These are phyloP conservation scores for Platycheirus albimanus DNA, from an alignment of 2,888 invertebrate genomes.

Conservation along the genomic window DNA sequence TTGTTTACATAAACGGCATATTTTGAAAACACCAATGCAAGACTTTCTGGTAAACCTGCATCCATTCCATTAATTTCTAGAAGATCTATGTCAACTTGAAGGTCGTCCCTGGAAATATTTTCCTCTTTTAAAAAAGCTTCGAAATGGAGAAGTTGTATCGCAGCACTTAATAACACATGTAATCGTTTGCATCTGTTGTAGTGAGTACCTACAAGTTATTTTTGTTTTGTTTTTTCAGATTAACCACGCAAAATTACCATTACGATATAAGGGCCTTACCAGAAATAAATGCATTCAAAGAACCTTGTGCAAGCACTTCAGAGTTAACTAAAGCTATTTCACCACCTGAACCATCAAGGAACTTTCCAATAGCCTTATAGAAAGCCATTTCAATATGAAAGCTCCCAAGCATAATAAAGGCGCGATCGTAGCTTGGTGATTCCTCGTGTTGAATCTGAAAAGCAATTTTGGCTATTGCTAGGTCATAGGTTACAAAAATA, in stretches of 20 bases:
- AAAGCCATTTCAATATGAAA: conserved; percentile 11
- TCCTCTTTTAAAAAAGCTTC: conserved; percentile 2
- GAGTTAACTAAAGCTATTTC: neutral
- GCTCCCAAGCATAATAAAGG: neutral
- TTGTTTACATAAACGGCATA: neutral
- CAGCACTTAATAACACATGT: conserved; percentile 31
- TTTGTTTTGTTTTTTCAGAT: too few relatives aligned
- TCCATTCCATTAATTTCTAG: neutral
- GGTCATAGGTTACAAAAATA: conserved; percentile 23
- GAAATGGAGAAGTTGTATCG: conserved; percentile 25
- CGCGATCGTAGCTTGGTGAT: neutral
- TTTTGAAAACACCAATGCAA: neutral
- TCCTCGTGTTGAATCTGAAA: conserved; percentile 27
- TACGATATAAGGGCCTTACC: neutral
- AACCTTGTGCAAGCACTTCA: neutral
- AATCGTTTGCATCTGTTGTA: conserved; percentile 31
- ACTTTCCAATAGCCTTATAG: neutral
- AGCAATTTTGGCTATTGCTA: conserved; percentile 24
- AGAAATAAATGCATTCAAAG: neutral
- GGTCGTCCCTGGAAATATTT: neutral
- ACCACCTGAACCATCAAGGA: conserved; percentile 1
- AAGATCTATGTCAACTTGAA: neutral
- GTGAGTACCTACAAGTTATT: conserved; percentile 34
- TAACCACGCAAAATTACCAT: too few relatives aligned
- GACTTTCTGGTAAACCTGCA: neutral